A percentile compares a stretch with the other conserved stretches of the same genome.
These are phyloP conservation scores for Trichacis sp. DNA, from an alignment of 2,888 invertebrate genomes.

Conservation along the genomic window DNA sequence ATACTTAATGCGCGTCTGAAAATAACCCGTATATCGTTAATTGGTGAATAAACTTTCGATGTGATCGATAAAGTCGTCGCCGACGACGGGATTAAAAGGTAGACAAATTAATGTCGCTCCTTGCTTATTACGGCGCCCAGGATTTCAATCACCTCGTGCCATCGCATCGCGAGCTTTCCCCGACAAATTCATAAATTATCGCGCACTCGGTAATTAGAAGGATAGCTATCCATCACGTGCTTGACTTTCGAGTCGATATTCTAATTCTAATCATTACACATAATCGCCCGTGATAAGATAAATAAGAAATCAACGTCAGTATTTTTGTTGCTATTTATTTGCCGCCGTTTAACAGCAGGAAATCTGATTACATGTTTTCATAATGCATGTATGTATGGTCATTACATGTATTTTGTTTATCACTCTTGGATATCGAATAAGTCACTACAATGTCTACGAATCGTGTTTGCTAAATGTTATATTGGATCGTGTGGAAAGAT, in stretches of 20 bases:
- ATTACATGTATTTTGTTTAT: no score
- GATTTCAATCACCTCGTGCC: constrained; percentile 19
- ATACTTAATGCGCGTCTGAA: not conserved
- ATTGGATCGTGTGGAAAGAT: no score
- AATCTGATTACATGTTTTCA: no score
- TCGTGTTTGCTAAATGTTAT: no score
- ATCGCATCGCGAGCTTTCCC: not conserved
- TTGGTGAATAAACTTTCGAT: constrained; percentile 17
- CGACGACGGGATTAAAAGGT: constrained; percentile 30
- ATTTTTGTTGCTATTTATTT: no score
- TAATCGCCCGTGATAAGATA: not conserved
- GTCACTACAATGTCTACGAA: no score
- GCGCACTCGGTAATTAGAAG: not conserved
- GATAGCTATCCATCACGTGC: not conserved
- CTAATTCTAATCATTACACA: not conserved
- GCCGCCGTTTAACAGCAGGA: no score
- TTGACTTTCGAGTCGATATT: not conserved
- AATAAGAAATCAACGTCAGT: no score
- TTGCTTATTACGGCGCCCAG: constrained; percentile 23
- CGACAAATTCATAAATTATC: not conserved
- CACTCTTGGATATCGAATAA: no score
- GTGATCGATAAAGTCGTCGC: constrained; percentile 30
- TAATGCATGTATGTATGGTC: no score
- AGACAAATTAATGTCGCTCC: constrained; percentile 22
- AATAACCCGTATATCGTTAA: constrained; percentile 13